These are phyloP conservation scores for Deroplatys truncata DNA, from an alignment of 2,888 invertebrate species.

Conservation along the genomic window DNA sequence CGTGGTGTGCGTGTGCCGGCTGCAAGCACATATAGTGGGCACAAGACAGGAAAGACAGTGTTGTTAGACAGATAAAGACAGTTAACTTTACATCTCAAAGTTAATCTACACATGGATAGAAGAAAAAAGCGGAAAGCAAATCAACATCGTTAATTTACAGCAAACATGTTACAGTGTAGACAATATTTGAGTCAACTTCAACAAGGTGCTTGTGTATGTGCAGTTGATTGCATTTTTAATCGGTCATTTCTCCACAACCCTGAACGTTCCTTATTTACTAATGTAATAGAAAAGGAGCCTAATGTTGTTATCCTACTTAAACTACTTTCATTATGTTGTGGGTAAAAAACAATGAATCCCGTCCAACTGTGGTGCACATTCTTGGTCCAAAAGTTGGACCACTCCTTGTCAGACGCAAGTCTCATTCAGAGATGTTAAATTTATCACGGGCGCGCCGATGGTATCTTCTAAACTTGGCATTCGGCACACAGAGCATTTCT, in stretches of 20 bases:
- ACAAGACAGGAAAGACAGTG: constrained; percentile 5
- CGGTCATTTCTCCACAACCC: background rate
- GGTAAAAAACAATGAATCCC: no score
- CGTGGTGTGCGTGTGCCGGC: constrained; percentile 29
- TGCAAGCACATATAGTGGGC: constrained; percentile 7
- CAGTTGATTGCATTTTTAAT: background rate
- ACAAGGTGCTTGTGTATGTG: background rate
- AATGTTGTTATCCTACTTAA: no score
- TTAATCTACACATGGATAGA: background rate
- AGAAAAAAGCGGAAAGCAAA: background rate
- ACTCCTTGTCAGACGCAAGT: no score
- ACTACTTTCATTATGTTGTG: no score
- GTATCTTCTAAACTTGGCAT: no score
- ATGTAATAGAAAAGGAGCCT: no score
- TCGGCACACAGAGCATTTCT: no score
- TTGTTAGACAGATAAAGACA: background rate
- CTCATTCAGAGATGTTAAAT: no score
- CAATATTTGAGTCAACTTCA: background rate
- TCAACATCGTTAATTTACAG: background rate
- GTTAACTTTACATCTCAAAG: background rate
- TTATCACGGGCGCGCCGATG: no score
- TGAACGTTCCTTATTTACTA: no score
- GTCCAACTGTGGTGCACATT: no score
- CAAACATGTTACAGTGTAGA: background rate
- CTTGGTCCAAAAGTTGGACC: no score